Evolutionary conservation across 2,113 vertebrate species (phyloP), one percentile per base, ranked within the genome.

Genomic region (Epinephelus moara): DNA sequence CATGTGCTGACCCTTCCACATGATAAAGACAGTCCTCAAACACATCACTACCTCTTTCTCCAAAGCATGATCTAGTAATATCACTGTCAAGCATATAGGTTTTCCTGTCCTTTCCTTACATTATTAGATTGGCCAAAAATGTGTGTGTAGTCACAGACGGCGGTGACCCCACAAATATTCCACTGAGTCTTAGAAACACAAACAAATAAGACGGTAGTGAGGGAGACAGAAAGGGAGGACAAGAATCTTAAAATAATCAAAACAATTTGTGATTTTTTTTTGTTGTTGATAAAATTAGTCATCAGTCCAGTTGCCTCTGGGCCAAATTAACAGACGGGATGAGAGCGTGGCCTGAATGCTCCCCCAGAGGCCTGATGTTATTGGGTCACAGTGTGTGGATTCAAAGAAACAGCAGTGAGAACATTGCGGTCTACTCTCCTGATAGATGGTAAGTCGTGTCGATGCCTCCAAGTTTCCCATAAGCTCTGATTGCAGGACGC

Each of bases 391-490:
- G 84, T 53, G 52, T 52, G 40, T 68, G 70, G 40, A 74, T 78
- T 88, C 79, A 81, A 66, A 89, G 79, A 37, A 61, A 70, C 30
- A 30, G 25, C 79, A 77, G 75, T 77, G 85, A 85, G 80, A 89
- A 83, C 76, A 84, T 88, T 74, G 74, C 80, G 75, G 68, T 85
- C 81, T 52, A n/a, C 75, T 82, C 83, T 90, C 63, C 56, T 86
- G 84, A 91, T 70, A 66, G 56, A 88, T 91, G 78, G 78, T 21
- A 17, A 64, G 74, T 73, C 49, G 23, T 55, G 60, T 73, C 19
- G 6, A 50, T 72, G 60, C 68, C 67, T 78, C n/a, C 0, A 4
- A 78, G 66, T 90, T 92, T 93, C 92, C 90, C 92, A 92, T 88
- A 89, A 86, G 56, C 81, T 85, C 42, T 21, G 13, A 63, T 59